Evolutionary conservation across 1,140 invertebrate species (phyloP), one percentile per base, ranked within the genome.

Genomic region (Drosophila auraria): DNA sequence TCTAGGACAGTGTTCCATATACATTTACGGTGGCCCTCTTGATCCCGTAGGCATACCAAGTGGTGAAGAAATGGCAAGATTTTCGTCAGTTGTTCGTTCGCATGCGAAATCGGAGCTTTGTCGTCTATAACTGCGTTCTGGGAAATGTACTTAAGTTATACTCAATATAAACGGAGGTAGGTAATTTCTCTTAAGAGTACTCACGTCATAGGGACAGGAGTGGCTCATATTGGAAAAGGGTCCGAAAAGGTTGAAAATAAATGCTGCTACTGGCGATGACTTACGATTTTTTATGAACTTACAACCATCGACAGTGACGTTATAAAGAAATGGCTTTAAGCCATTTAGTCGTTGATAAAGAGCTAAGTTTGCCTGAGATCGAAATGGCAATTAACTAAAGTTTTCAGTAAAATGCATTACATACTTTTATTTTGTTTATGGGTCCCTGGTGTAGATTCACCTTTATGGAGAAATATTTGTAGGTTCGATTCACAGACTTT

Each of bases 161-260:
- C 0, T 2, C 23, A 17, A 59, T 36, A 8, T 5, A 9, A 17
- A 5, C 12, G 1, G 4, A n/a, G 4, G 0, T 14, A 36, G 9
- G 14, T 54, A 2, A 9, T 15, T 36, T 15, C 0, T 3, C 5
- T 12, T 5, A 8, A 6, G 1, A 44, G 3, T 27, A 61, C 59
- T 62, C 17, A 51, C 60, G 5, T 51, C 47, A n/a, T 51, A 62
- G 17, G 60, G 60, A 38, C 60, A 62, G 0, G 60, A 2, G n/a
- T 62, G 60, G 38, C 51, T 53, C 0, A 62, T 7, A 33, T 62
- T 62, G 20, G 60, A 62, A 38, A 36, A 62, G 2, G 60, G 42
- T 1, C 7, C 27, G 25, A 50, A 61, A 0, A 61, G 44, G 1
- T 23, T 36, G 7, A 7, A 50, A 23, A 61, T 49, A 33, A 25